Evolutionary conservation across 1,140 invertebrate genomes (phyloP).

Genomic region (Micrasema longulum): DNA sequence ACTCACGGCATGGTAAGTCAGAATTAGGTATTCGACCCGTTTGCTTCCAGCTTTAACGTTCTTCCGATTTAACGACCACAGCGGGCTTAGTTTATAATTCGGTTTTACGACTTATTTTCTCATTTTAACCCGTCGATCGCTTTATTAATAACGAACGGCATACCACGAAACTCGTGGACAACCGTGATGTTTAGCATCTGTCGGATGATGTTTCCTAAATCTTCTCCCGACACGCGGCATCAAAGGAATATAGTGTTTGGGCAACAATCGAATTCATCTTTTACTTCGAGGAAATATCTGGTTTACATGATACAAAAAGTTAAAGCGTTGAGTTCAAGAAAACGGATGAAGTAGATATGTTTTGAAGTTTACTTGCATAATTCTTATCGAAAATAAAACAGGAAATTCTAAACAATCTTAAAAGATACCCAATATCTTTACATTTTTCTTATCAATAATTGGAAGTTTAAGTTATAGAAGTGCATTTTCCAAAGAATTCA

Average conservation of each 20-base stretch:
- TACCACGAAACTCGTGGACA: slow-evolving; percentile 5
- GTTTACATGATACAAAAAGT: background rate
- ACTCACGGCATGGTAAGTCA: background rate
- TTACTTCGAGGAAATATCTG: slow-evolving; percentile 1
- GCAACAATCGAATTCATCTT: slow-evolving; percentile 1
- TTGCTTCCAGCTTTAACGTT: slow-evolving; percentile 16
- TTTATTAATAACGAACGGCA: slow-evolving; percentile 31
- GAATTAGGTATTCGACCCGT: slow-evolving; percentile 24
- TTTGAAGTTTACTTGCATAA: background rate
- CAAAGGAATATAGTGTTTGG: slow-evolving; percentile 11
- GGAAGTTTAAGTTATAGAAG: too few species aligned
- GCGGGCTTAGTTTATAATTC: slow-evolving; percentile 38
- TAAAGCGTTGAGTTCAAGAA: background rate
- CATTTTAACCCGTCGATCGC: slow-evolving; percentile 21
- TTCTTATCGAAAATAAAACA: background rate
- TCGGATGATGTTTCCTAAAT: slow-evolving; percentile 1
- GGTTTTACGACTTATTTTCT: slow-evolving; percentile 36
- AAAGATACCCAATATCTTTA: too few species aligned
- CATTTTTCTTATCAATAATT: too few species aligned
- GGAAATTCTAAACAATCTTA: too few species aligned
- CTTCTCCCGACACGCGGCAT: slow-evolving; percentile 8
- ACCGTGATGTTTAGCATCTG: slow-evolving; percentile 15
- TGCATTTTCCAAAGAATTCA: too few species aligned
- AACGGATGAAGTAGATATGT: background rate
- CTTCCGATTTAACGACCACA: slow-evolving; percentile 26